Base-by-base conservation (phyloP, 2,113 vertebrate species). In the Vidua macroura region DNA sequence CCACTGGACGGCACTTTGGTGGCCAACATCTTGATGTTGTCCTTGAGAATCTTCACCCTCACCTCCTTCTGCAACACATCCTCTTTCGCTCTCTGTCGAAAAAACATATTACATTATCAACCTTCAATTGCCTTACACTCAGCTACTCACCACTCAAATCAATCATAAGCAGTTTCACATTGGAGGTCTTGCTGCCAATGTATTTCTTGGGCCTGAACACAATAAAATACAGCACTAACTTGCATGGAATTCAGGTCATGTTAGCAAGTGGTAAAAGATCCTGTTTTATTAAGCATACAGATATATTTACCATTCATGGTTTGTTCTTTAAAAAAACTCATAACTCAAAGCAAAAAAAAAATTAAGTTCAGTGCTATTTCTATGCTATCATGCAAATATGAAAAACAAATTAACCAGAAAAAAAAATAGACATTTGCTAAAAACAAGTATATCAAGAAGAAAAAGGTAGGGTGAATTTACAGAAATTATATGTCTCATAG, bases 61-160 rank as follows among this genome's bases (percentile, higher is more conserved):
- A 99, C 99, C 94, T 99, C 99, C 64, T 99, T 99, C 98, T 99
- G 99, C 37, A 99, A 82, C 98, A 99, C 99, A 17, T 99, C 99
- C 98, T 99, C 99, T 97, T 99, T 99, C 1, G 99, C 99, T 92
- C 99, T 98, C 99, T 99, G 97, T 30, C 69, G 90, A 89, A 92
- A 58, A 93, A 74, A 90, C 0, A 0, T 5, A 66, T 63, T 49
- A 10, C 3, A 24, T 0, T 0, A 55, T 88, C 22, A 94, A 28
- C 23, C 13, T 48, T 64, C 28, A 72, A 17, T 3, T 73, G n/a
- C 31, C 64, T 15, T 28, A 18, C 0, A 0, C 51, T 48, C 85
- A 75, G n/a, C n/a, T 73, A 48, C 25, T 79, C 51, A 56, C 11
- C 20, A 63, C 21, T 60, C 33, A 56, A 87, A 63, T 9, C 23